Percentiles rank a stretch among this genome's conserved stretches.
Conservation (phyloP, 2,797 vertebrate species). For the Acanthornis magna region DNA sequence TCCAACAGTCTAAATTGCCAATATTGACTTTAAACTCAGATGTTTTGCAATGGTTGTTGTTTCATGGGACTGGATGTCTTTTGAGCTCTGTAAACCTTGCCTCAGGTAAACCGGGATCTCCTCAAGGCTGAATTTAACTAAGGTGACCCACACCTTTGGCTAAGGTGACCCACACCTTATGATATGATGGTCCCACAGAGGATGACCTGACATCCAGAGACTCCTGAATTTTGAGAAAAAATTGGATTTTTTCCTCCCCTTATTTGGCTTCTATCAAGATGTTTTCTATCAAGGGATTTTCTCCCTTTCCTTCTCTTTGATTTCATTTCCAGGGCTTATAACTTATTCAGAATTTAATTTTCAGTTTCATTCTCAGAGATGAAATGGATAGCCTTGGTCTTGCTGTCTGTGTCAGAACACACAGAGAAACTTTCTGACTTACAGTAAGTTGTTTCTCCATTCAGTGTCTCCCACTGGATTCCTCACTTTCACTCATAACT, state of each 20-base stretch:
- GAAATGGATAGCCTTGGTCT: background rate
- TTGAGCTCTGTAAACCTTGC: background rate
- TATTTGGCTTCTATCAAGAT: background rate
- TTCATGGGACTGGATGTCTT: background rate
- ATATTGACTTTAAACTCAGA: background rate
- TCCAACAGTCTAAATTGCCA: background rate
- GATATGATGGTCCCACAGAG: background rate
- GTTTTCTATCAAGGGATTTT: background rate
- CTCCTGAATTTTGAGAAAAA: background rate
- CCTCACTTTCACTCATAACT: background rate
- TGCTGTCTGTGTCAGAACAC: background rate
- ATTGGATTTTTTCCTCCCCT: fast-evolving
- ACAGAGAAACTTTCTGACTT: background rate
- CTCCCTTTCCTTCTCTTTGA: background rate
- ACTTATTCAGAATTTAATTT: background rate
- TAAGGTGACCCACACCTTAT: background rate
- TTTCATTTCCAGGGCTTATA: background rate
- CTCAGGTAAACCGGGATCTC: background rate
- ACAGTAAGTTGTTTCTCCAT: background rate
- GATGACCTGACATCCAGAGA: background rate
- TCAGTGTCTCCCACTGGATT: background rate
- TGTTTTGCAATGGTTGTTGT: background rate
- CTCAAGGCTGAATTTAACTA: background rate
- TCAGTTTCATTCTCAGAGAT: background rate
- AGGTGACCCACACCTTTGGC: background rate